Base-by-base conservation (phyloP, 2,888 invertebrate species). In the Nomada ruficornis region DNA sequence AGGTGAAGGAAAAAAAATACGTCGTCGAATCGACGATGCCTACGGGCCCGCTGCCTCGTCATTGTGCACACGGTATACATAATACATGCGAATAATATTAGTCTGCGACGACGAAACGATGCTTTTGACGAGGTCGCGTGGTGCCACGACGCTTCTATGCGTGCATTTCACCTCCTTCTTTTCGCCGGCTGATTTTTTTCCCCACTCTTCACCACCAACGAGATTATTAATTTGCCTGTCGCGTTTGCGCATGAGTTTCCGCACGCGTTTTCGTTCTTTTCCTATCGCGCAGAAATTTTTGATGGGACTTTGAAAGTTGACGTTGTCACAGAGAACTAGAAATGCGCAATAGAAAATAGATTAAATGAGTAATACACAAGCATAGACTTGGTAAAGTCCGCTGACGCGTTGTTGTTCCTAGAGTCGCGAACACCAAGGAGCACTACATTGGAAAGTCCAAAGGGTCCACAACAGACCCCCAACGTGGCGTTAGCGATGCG, bases 1-100 rank as follows among this genome's bases (percentile, higher is more conserved):
- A 20, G 20, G 68, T 18, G n/a, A 18, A 47, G n/a, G 10, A 57
- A 20, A 74, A 77, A 81, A 83, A 74, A 73, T n/a, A 29, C 50
- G n/a, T 78, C 29, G 82, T 76, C 73, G 84, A 86, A 87, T 83
- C 86, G 87, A 87, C 80, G 77, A 74, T 80, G 73, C 77, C 68
- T 77, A 62, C 62, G 65, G 72, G 55, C 10, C 76, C 15, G 26
- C 64, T 44, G 75, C 47, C 70, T 84, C 86, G 82, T 85, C 80
- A 86, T 86, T 80, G 86, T 83, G 80, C 84, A 75, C 77, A 70
- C 78, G 60, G 80, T 86, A 83, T 84, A 82, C 87, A 88, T 83
- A 85, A 84, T 87, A 85, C 86, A 85, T 78, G 80, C 78, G 84
- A 83, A 77, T 86, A 82, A 84, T 84, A 86, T 87, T 86, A 82